These are phyloP conservation scores for Agapostemon virescens DNA, from an alignment of 2,888 invertebrate genomes.

Conservation along the genomic window DNA sequence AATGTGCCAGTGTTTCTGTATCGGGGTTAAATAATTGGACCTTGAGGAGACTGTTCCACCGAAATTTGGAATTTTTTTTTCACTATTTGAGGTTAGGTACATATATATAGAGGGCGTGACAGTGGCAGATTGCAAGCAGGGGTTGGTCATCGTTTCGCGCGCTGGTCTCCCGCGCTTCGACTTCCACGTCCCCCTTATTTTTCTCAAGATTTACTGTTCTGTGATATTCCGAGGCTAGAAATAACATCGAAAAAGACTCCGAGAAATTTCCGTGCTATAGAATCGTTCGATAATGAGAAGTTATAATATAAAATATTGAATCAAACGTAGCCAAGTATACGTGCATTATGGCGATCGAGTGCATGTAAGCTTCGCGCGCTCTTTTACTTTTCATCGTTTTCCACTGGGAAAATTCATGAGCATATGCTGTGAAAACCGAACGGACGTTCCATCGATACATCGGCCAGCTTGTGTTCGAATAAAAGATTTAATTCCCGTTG, in stretches of 20 bases:
- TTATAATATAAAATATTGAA: slow-evolving; percentile 53
- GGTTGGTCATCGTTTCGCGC: slow-evolving; percentile 79
- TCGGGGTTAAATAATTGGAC: slow-evolving; percentile 9
- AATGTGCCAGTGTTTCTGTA: slow-evolving; percentile 12
- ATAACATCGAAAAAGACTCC: slow-evolving; percentile 14
- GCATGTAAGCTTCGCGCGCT: slow-evolving; percentile 70
- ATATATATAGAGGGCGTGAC: slow-evolving; percentile 78
- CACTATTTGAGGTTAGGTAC: slow-evolving; percentile 75
- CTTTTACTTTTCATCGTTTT: slow-evolving; percentile 60
- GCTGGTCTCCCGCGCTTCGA: slow-evolving; percentile 78
- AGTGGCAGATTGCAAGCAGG: slow-evolving; percentile 72
- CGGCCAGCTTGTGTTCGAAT: slow-evolving; percentile 16
- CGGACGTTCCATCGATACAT: slow-evolving; percentile 18
- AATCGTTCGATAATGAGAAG: slow-evolving; percentile 19
- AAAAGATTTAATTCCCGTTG: slow-evolving; percentile 40
- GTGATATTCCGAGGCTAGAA: slow-evolving; percentile 12
- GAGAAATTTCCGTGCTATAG: slow-evolving; percentile 36
- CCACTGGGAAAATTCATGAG: slow-evolving; percentile 38
- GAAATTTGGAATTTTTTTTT: slow-evolving; percentile 46
- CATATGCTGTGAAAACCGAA: slow-evolving; percentile 21
- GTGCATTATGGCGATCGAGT: slow-evolving; percentile 77
- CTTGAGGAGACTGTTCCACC: slow-evolving; percentile 23
- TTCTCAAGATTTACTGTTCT: slow-evolving; percentile 44
- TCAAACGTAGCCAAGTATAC: slow-evolving; percentile 57
- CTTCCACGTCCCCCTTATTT: slow-evolving; percentile 64